Base-by-base conservation (phyloP, 1,140 invertebrate genomes). In the Aricia agestis region DNA sequence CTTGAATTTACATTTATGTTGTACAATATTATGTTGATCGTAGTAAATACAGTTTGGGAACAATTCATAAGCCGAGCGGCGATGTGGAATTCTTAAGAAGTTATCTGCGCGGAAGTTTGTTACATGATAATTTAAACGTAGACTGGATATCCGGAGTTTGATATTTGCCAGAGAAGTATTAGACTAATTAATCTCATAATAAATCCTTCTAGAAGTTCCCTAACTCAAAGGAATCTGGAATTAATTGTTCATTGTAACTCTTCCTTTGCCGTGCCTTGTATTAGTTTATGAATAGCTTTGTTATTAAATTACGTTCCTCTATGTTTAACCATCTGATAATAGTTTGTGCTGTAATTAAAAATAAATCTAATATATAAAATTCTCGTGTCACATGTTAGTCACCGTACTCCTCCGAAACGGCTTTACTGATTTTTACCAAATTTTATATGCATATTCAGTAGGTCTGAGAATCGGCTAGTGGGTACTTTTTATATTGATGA, bases 21-120 rank as follows among this genome's bases (percentile, higher is more conserved):
- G n/a, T n/a, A n/a, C n/a, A n/a, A n/a, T 36, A 36, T 36, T 36
- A 36, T 36, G 36, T 36, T 36, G 36, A 36, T 52, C 45, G 11
- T 52, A 13, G 45, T 52, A 52, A 52, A 52, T 52, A 52, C 45
- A 52, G 13, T 52, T 52, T 52, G 45, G 58, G 73, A 73, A 71
- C 72, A 73, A 76, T 73, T 76, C 71, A 73, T 76, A 73, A 76
- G 67, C 72, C 32, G 36, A 31, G 69, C 36, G 66, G 61, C 18
- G 59, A 73, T 58, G 70, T 69, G 32, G 42, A 63, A 18, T 63
- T 72, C 66, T 66, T 71, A 69, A 61, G 52, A 67, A 73, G 68
- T 73, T 73, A 71, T 68, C 66, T 61, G 41, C 65, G 52, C 18
- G 45, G 19, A 69, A 74, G 32, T 74, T 69, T 41, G 66, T 68